These are phyloP conservation scores for Pseudochaenichthys georgianus DNA, from an alignment of 2,797 vertebrate species.

Conservation along the genomic window DNA sequence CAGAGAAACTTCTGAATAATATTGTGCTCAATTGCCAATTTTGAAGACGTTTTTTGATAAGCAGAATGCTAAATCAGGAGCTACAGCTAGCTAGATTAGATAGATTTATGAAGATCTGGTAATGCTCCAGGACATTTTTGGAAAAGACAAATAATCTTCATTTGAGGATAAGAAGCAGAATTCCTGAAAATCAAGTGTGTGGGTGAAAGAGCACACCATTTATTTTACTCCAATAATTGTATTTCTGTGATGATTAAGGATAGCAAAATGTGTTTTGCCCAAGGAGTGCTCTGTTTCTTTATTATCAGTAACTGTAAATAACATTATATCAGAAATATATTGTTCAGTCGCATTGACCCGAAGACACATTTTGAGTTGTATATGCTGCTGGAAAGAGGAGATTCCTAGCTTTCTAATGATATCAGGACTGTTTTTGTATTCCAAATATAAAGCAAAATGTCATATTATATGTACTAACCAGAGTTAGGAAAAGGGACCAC, in stretches of 20 bases:
- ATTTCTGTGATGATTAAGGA: too few species aligned
- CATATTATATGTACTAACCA: too few species aligned
- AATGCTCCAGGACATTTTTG: conserved; percentile 2
- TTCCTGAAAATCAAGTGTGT: neutral
- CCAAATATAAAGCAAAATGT: too few species aligned
- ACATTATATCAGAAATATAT: neutral
- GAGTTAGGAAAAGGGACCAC: too few species aligned
- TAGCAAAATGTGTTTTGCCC: too few species aligned
- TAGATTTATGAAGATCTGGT: neutral
- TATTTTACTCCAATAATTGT: too few species aligned
- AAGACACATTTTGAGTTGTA: too few species aligned
- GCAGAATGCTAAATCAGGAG: neutral
- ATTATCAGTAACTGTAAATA: neutral
- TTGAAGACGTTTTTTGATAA: neutral
- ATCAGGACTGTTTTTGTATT: too few species aligned
- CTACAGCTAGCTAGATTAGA: neutral
- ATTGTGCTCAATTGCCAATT: neutral
- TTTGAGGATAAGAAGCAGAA: neutral
- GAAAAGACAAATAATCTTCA: neutral
- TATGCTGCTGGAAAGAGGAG: too few species aligned
- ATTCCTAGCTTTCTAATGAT: too few species aligned
- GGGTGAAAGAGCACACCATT: neutral
- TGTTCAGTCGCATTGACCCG: too few species aligned
- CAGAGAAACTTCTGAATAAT: neutral
- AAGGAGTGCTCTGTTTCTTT: neutral